These are phyloP conservation scores for Hemichromis elongatus DNA, from an alignment of 2,113 vertebrate genomes.

Conservation along the genomic window DNA sequence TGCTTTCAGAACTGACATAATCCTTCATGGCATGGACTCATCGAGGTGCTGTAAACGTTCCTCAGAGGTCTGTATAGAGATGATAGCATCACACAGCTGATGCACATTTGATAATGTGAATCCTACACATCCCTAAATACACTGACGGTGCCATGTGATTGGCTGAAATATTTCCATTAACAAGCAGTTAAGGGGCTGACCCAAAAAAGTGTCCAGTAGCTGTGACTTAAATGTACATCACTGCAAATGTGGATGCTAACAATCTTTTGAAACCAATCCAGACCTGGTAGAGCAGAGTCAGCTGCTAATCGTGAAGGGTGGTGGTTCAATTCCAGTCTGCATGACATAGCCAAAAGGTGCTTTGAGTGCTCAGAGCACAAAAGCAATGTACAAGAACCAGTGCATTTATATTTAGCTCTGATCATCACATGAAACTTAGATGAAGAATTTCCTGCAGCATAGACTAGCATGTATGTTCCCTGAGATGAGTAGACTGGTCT, in stretches of 20 bases:
- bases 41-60: fast-evolving
- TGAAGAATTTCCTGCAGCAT: fast-evolving
- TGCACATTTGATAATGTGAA: fast-evolving
- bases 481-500: fast-evolving
- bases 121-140: fast-evolving
- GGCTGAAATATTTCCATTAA: not conserved
- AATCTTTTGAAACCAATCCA: not conserved
- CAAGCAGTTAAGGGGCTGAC: not conserved
- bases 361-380: not conserved
- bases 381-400: fast-evolving
- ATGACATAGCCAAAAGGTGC: fast-evolving
- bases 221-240: not conserved
- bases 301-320: not conserved
- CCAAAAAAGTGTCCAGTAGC: not conserved
- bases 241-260: fast-evolving
- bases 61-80: fast-evolving
- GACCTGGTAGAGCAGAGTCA: fast-evolving
- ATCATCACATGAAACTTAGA: not conserved
- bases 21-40: not conserved
- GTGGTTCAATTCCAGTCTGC: not conserved
- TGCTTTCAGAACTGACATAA: not conserved
- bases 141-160: not conserved
- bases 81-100: fast-evolving
- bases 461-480: fast-evolving
- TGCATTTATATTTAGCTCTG: too few species aligned